Evolutionary conservation across 2,888 invertebrate species (phyloP).

Genomic region (Acleris emargana): DNA sequence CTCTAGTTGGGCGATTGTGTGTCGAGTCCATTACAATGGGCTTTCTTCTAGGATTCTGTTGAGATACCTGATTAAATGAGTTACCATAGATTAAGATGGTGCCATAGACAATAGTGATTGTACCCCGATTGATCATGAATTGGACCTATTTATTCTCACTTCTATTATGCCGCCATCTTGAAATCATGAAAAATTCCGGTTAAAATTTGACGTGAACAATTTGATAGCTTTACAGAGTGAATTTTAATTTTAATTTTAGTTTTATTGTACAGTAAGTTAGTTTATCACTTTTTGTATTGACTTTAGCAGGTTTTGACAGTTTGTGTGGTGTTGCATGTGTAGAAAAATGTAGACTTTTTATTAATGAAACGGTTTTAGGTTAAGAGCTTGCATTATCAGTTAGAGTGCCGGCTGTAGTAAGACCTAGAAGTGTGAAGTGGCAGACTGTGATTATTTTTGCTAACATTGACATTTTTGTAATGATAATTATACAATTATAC

Average conservation of each 20-base stretch:
- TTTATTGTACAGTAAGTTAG: slow-evolving; percentile 54
- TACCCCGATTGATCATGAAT: slow-evolving; percentile 39
- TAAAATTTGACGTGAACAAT: slow-evolving; percentile 28
- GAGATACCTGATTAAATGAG: slow-evolving; percentile 70
- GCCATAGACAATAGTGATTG: slow-evolving; percentile 70
- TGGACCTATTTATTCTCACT: slow-evolving; percentile 36
- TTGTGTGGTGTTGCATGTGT: slow-evolving; percentile 45
- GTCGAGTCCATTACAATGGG: slow-evolving; percentile 10
- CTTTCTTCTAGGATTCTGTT: slow-evolving; percentile 30
- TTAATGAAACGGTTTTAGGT: slow-evolving; percentile 35
- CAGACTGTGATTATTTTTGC: slow-evolving; percentile 83
- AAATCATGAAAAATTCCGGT: slow-evolving; percentile 21
- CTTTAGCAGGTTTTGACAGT: slow-evolving; percentile 40
- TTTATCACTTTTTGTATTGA: slow-evolving; percentile 41
- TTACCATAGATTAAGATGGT: slow-evolving; percentile 80
- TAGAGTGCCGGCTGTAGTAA: slow-evolving; percentile 38
- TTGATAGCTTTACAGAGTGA: slow-evolving; percentile 36
- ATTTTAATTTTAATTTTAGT: slow-evolving; percentile 38
- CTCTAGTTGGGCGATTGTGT: neutral
- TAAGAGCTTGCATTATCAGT: slow-evolving; percentile 29
- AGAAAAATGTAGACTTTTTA: slow-evolving; percentile 40
- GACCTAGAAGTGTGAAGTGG: slow-evolving; percentile 60
- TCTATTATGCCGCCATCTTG: slow-evolving; percentile 31
- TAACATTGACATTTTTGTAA: slow-evolving; percentile 83
- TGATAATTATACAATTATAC: slow-evolving; percentile 81